Conservation (phyloP, 2,797 vertebrate genomes). For the Dipus sagitta region DNA sequence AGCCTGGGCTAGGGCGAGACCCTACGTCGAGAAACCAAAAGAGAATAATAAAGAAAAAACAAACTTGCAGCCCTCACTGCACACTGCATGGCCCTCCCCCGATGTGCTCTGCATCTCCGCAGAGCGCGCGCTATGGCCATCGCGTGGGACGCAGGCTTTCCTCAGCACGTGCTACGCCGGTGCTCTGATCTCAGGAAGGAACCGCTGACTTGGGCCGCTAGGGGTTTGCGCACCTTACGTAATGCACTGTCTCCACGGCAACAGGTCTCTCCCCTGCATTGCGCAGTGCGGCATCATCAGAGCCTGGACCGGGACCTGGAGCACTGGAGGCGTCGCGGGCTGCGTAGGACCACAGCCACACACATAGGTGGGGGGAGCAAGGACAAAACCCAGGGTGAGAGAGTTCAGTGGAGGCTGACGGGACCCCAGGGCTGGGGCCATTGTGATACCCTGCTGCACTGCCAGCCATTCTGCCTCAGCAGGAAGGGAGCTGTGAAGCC, state of each 20-base stretch:
- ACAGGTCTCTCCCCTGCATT: accelerated
- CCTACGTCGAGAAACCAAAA: too few species aligned
- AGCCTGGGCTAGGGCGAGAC: too few species aligned
- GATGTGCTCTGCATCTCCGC: not conserved
- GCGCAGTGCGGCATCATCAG: not conserved
- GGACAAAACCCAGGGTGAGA: accelerated
- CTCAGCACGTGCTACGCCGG: not conserved
- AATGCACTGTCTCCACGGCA: not conserved
- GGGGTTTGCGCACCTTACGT: not conserved
- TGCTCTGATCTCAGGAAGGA: not conserved
- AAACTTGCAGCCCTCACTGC: too few species aligned
- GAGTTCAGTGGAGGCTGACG: accelerated
- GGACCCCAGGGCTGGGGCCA: accelerated
- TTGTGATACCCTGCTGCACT: not conserved
- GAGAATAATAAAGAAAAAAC: too few species aligned
- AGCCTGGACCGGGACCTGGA: not conserved
- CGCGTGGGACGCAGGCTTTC: accelerated
- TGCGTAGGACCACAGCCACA: not conserved
- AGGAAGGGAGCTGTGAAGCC: not conserved
- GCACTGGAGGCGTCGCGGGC: accelerated
- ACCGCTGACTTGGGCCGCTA: not conserved
- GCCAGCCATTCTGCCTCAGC: accelerated
- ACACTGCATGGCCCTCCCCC: accelerated
- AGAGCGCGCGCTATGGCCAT: accelerated
- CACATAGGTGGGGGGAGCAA: not conserved